Evolutionary conservation across 2,888 invertebrate genomes (phyloP), one percentile per base, ranked within the genome.

Genomic region (Nymphalis c-album): DNA sequence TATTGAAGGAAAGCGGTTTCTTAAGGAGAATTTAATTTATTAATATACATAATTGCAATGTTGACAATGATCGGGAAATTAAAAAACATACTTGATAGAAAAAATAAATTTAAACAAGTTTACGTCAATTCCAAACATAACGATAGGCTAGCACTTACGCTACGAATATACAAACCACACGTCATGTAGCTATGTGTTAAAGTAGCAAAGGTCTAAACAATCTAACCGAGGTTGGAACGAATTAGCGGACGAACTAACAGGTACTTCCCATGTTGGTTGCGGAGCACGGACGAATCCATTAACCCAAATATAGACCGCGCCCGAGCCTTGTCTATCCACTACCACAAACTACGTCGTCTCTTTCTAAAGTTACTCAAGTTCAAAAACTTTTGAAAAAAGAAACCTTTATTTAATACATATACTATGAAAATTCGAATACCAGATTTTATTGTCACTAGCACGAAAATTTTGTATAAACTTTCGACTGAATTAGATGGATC

Each of bases 231-330:
- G 80, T 78, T 77, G 76, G 79, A 63, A 59, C 67, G 68, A 71
- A 73, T 71, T 76, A 78, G 79, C 86, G 82, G 78, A 78, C 78
- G 79, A 80, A 77, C 89, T 88, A 90, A 89, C 90, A 86, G 89
- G 87, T 88, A 91, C 91, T 90, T 91, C 91, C 91, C 84, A 88
- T 88, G 82, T 77, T 83, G 82, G 81, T 81, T 78, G 79, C 86
- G 79, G 81, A 66, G 84, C 81, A 85, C 90, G 92, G 92, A 91
- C 90, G 91, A 89, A 90, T 88, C 91, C 86, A 92, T 91, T 92
- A 91, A 91, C 92, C 92, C 90, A 91, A 90, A 92, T 91, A 90
- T 89, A 91, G 87, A 87, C 90, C 91, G 81, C 90, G 85, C 90
- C 90, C 87, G 86, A 82, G 79, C 78, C 82, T 85, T 80, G 83